phyloP scores from a whole-genome alignment of 2,113 vertebrate genomes.

The Macrotus californicus region DNA sequence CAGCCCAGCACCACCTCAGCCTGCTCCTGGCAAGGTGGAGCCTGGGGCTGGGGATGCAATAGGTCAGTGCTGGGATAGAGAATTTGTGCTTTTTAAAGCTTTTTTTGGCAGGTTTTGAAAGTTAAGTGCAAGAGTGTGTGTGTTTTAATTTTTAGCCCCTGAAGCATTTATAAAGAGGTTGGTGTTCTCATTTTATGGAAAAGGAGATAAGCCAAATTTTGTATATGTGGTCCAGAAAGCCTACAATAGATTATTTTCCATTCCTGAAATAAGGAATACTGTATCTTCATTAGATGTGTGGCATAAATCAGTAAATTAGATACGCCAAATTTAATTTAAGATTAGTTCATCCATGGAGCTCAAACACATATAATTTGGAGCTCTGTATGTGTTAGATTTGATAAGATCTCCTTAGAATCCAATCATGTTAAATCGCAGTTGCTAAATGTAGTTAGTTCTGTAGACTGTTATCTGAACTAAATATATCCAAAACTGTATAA shows the following conservation, averaged over 20 bases:
- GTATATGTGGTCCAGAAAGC: background rate
- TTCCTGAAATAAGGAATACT: background rate
- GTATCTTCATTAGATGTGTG: background rate
- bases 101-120: slow-evolving; percentile 15
- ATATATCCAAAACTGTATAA: slow-evolving; percentile 10
- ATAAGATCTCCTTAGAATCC: background rate
- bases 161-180: background rate
- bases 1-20: slow-evolving; percentile 84
- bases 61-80: slow-evolving; percentile 76
- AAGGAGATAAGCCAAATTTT: slow-evolving; percentile 3
- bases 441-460: background rate
- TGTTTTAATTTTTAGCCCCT: slow-evolving; percentile 22
- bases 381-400: slow-evolving; percentile 26
- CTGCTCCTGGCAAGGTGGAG: slow-evolving; percentile 81
- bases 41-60: slow-evolving; percentile 79
- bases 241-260: background rate
- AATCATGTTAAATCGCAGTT: background rate
- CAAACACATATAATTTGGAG: background rate
- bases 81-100: slow-evolving; percentile 25
- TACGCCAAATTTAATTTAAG: slow-evolving; percentile 26
- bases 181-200: background rate
- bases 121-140: background rate
- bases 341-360: background rate
- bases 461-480: slow-evolving; percentile 16
- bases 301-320: slow-evolving; percentile 35